Base-by-base conservation (phyloP, 2,888 invertebrate species). In the Archips xylosteana region DNA sequence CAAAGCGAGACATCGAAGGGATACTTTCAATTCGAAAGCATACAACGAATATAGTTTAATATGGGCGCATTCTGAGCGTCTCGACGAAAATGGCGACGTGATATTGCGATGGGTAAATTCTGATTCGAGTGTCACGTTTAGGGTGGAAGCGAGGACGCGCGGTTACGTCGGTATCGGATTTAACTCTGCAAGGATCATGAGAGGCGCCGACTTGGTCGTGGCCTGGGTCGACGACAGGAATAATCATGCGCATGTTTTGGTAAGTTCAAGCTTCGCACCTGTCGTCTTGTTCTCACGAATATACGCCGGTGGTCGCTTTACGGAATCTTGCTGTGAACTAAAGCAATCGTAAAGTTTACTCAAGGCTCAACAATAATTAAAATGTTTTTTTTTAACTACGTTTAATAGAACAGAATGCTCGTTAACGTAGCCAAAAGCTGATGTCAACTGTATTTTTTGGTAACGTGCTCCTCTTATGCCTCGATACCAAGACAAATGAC, bases 111-210 rank as follows among this genome's bases (percentile, higher is more conserved):
- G 97, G 97, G 96, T 96, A 83, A 95, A 96, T 85, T 95, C 95
- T 5, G 97, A 97, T 83, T 96, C 96, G 86, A 97, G 97, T 89
- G 96, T 98, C 84, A 97, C 97, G 81, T 97, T 98, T 89, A 96
- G 97, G 88, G 95, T 98, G 86, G 97, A 97, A 91, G 98, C 97
- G 86, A 96, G 95, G 91, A 97, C 98, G 76, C 95, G 95, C 83
- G 98, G 98, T 80, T 98, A 97, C 90, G 96, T 98, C 77, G 98
- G 97, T 59, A 96, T 98, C 82, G 98, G 98, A 75, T 97, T 98
- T 89, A 97, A 97, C 79, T 96, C 96, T 71, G 96, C 96, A 85
- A 97, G 97, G 77, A 96, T 96, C 79, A 96, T 97, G 96, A 95
- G 96, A 84, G 97, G 97, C 63, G 96, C 97, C 75, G 98, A 98